Evolutionary conservation across 2,888 invertebrate species (phyloP).

Genomic region (Cloeon dipterum): DNA sequence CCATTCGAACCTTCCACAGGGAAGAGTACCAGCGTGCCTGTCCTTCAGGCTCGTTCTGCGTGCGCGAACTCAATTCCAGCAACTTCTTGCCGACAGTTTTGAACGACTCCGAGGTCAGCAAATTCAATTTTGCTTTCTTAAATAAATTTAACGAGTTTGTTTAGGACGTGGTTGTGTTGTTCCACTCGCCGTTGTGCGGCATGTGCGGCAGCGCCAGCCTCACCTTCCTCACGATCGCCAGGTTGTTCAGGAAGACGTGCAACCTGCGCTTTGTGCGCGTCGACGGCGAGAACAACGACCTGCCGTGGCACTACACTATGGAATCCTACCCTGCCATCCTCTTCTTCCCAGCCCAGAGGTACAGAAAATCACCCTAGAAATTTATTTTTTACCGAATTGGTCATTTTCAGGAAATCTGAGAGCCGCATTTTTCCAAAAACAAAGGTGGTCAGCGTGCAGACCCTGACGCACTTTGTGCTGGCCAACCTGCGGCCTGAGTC

Average conservation of each 20-base stretch:
- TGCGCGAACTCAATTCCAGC: not conserved
- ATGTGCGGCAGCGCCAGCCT: constrained; percentile 49
- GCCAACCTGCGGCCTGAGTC: constrained; percentile 31
- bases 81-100: not conserved
- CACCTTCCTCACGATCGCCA: constrained; percentile 38
- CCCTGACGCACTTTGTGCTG: constrained; percentile 45
- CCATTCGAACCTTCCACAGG: no score
- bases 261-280: constrained; percentile 36
- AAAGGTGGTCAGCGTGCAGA: constrained; percentile 35
- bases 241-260: constrained; percentile 22
- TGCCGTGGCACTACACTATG: constrained; percentile 71
- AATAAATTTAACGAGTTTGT: no score
- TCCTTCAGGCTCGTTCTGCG: no score
- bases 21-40: no score
- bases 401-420: constrained; percentile 49
- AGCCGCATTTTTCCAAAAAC: constrained; percentile 40
- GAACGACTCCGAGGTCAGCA: not conserved
- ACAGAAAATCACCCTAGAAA: constrained; percentile 4
- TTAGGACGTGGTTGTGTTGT: constrained; percentile 52
- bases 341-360: constrained; percentile 53
- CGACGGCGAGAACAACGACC: constrained; percentile 61
- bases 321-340: constrained; percentile 55
- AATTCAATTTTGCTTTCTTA: no score
- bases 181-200: constrained; percentile 54
- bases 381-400: not conserved